Conservation (phyloP, 2,113 vertebrate species). For the Pelmatolapia mariae region DNA sequence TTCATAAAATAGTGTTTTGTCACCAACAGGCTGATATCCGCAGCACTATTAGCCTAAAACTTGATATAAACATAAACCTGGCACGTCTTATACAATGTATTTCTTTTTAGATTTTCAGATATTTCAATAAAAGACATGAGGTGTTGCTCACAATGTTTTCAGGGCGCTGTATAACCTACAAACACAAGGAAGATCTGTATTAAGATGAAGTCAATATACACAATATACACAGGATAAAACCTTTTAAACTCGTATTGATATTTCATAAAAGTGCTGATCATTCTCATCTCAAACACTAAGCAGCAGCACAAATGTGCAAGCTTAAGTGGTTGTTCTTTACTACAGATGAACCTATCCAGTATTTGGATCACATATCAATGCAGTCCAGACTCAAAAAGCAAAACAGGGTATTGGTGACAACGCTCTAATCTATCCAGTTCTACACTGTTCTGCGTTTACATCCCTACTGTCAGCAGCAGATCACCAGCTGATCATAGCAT, state of each 20-base stretch:
- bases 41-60: background rate
- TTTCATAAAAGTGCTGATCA: no score
- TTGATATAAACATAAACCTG: background rate
- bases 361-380: background rate
- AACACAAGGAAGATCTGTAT: background rate
- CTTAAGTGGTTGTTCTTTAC: background rate
- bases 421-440: rapidly evolving
- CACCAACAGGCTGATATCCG: background rate
- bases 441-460: background rate
- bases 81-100: rapidly evolving
- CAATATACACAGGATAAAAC: background rate
- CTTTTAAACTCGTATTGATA: background rate
- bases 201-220: background rate
- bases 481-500: background rate
- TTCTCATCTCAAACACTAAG: background rate
- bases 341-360: background rate
- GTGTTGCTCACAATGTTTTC: background rate
- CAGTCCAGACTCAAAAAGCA: rapidly evolving
- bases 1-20: background rate
- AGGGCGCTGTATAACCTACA: background rate
- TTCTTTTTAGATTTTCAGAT: background rate
- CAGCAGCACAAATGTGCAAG: background rate
- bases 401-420: background rate
- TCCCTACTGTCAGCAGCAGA: background rate
- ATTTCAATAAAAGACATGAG: background rate